These are phyloP conservation scores for Zaprionus camerounensis DNA, from an alignment of 1,140 invertebrate species.

Conservation along the genomic window DNA sequence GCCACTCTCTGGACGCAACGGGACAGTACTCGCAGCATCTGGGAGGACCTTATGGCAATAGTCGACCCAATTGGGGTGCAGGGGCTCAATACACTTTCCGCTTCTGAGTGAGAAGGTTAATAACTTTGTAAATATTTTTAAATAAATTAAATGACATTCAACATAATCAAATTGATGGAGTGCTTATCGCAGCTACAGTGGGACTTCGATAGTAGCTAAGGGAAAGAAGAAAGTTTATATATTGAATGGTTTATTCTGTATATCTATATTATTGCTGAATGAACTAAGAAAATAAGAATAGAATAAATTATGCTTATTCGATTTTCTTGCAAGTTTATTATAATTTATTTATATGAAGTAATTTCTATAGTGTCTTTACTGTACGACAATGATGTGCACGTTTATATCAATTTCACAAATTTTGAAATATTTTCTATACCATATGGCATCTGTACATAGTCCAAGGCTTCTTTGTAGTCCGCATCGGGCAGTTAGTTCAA, in stretches of 20 bases:
- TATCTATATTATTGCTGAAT: too few species aligned
- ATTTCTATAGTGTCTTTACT: neutral
- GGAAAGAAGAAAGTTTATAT: neutral
- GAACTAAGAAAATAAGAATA: too few species aligned
- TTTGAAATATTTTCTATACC: neutral
- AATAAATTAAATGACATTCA: slow-evolving; percentile 6
- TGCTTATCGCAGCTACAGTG: neutral
- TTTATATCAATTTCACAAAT: neutral
- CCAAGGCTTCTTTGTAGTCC: neutral
- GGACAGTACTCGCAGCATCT: slow-evolving; percentile 73
- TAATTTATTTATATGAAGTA: neutral
- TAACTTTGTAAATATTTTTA: neutral
- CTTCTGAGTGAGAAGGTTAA: slow-evolving; percentile 32
- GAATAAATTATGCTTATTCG: too few species aligned
- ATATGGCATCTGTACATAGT: neutral
- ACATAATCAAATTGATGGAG: neutral
- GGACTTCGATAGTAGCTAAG: too few species aligned
- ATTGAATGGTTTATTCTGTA: neutral
- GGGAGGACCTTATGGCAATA: slow-evolving; percentile 77
- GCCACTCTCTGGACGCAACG: slow-evolving; percentile 67
- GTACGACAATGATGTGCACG: neutral
- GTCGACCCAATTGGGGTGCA: slow-evolving; percentile 64
- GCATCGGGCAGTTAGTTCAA: too few species aligned
- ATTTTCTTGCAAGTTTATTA: neutral
- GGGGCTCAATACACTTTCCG: slow-evolving; percentile 67